Conservation (phyloP, 2,888 invertebrate species). For the Cantharis lateralis region DNA sequence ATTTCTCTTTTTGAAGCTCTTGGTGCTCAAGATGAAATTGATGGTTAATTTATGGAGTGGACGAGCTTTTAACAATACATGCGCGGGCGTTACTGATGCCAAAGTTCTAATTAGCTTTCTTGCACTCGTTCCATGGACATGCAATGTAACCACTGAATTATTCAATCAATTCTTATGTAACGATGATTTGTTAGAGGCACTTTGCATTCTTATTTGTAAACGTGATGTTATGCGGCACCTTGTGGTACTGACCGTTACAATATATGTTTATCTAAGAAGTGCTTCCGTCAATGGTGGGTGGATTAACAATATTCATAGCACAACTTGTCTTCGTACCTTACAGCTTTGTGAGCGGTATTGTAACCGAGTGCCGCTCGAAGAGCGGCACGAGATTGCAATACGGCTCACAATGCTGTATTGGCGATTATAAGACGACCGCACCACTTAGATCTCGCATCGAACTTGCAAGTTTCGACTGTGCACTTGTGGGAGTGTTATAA, state of each 20-base stretch:
- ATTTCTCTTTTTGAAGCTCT: not conserved
- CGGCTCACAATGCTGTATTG: too few species aligned
- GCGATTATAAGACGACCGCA: too few species aligned
- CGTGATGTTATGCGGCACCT: constrained; percentile 11
- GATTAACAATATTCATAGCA: constrained; percentile 6
- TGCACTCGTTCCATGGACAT: not conserved
- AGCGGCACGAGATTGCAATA: too few species aligned
- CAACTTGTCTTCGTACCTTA: constrained; percentile 1
- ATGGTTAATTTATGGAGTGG: not conserved
- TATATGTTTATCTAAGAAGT: constrained; percentile 2
- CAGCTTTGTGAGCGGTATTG: too few species aligned
- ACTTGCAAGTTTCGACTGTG: too few species aligned
- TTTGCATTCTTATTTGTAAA: not conserved
- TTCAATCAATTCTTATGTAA: not conserved
- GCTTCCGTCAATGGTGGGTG: constrained; percentile 22
- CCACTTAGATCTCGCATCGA: too few species aligned
- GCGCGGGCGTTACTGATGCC: not conserved
- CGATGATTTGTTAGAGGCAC: not conserved
- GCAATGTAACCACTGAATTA: not conserved
- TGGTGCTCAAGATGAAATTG: not conserved
- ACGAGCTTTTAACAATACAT: not conserved
- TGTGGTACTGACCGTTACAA: constrained; percentile 16
- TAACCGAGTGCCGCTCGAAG: too few species aligned
- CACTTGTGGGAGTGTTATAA: too few species aligned
- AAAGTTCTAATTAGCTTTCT: not conserved